Conservation (phyloP, 2,113 vertebrate genomes). For the Corythoichthys intestinalis region DNA sequence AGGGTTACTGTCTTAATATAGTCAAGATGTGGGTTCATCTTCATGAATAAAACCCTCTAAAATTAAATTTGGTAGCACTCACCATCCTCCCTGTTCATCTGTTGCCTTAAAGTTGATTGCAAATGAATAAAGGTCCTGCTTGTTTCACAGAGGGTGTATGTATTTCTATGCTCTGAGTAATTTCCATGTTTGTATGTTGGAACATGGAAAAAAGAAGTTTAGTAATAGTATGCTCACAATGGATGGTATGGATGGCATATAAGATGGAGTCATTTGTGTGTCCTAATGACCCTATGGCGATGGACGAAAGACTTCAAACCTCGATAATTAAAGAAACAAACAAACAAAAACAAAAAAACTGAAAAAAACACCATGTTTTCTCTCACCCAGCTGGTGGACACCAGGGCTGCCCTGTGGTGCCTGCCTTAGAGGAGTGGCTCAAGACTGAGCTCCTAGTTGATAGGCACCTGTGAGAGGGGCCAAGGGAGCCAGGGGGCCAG, state of each 20-base stretch:
- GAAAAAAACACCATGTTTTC: background rate
- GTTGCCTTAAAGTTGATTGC: background rate
- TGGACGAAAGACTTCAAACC: too few relatives aligned
- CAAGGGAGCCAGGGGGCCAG: background rate
- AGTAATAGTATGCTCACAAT: background rate
- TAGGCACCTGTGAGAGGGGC: background rate
- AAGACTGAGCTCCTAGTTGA: background rate
- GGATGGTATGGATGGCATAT: too few relatives aligned
- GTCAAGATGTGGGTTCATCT: slow-evolving; percentile 45
- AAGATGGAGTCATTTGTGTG: background rate
- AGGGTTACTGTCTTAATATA: slow-evolving; percentile 50
- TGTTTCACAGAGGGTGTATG: background rate
- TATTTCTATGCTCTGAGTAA: background rate
- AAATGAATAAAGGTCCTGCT: background rate
- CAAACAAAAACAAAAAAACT: background rate
- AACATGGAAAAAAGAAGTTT: background rate
- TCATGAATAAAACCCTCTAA: background rate
- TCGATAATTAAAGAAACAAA: too few relatives aligned
- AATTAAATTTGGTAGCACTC: background rate
- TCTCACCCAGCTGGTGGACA: background rate
- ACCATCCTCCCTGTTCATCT: background rate
- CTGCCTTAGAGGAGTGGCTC: too few relatives aligned
- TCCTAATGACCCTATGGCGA: background rate
- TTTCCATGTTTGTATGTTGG: background rate
- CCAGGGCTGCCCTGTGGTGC: background rate